Percentiles rank a stretch among this genome's conserved stretches.
Evolutionary conservation across 2,113 vertebrate species (phyloP).

Genomic region (Rhombomys opimus): DNA sequence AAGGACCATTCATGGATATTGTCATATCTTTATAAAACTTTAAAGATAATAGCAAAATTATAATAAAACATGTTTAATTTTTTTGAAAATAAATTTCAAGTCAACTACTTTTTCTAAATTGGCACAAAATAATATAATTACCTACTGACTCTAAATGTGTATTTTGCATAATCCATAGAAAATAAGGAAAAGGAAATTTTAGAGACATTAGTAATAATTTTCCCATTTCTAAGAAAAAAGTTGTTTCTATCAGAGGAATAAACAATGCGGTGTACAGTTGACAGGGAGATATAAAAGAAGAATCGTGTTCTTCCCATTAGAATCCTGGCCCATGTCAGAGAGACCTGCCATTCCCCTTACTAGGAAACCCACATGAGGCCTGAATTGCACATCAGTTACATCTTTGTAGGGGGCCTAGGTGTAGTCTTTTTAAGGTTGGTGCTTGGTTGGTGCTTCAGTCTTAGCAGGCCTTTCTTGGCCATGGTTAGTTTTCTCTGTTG

Average conservation of each 20-base stretch:
- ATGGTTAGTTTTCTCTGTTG: too few relatives aligned
- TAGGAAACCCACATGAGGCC: too few relatives aligned
- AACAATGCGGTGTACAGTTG: neutral
- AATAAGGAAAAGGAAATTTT: neutral
- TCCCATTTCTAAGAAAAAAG: neutral
- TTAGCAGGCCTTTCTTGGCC: too few relatives aligned
- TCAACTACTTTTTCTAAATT: neutral
- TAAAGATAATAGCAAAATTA: neutral
- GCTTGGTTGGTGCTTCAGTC: too few relatives aligned
- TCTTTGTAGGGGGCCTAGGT: too few relatives aligned
- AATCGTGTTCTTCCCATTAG: neutral
- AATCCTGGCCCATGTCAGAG: neutral
- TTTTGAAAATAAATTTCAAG: neutral
- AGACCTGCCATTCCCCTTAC: too few relatives aligned
- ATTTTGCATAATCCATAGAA: neutral
- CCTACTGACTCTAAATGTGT: neutral
- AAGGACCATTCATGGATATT: too few relatives aligned
- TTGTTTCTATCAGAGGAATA: neutral
- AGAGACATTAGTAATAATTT: neutral
- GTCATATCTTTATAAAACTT: neutral
- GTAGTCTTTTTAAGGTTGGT: too few relatives aligned
- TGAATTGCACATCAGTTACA: too few relatives aligned
- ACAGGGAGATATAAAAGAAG: neutral
- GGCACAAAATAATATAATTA: neutral
- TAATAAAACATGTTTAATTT: neutral